Conservation (phyloP, 2,888 invertebrate genomes). For the Seira musarum region DNA sequence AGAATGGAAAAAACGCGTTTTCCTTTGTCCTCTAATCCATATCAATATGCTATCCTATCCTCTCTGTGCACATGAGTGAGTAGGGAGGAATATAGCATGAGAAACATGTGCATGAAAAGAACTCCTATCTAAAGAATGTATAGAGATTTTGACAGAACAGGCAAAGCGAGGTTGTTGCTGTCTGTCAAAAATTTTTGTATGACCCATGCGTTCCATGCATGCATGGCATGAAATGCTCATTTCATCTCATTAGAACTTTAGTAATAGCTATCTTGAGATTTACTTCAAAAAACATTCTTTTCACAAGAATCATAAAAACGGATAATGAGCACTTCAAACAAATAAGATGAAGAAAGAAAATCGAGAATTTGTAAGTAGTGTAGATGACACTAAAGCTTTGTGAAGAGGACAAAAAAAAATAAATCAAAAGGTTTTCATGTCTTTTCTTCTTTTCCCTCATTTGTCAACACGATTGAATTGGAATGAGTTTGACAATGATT, state of each 20-base stretch:
- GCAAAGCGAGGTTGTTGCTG: slow-evolving; percentile 13
- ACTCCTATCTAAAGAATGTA: background rate
- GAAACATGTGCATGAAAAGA: background rate
- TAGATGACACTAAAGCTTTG: no score
- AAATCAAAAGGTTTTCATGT: no score
- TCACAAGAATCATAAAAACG: no score
- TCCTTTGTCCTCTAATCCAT: background rate
- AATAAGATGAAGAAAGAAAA: no score
- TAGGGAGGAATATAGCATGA: background rate
- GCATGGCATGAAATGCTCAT: background rate
- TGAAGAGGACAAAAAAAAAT: no score
- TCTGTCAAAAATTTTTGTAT: background rate
- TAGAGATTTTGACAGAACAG: background rate
- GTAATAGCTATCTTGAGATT: no score
- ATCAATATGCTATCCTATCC: no score
- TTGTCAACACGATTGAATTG: slow-evolving; percentile 41
- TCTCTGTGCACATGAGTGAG: background rate
- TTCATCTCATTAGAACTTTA: no score
- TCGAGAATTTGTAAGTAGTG: no score
- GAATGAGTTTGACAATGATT: background rate
- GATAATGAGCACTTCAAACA: no score
- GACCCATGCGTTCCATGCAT: background rate
- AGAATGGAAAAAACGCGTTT: background rate
- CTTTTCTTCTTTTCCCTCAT: slow-evolving; percentile 49
- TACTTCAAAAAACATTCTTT: no score